These are phyloP conservation scores for Agrochola lota DNA, from an alignment of 2,888 invertebrate genomes.

Conservation along the genomic window DNA sequence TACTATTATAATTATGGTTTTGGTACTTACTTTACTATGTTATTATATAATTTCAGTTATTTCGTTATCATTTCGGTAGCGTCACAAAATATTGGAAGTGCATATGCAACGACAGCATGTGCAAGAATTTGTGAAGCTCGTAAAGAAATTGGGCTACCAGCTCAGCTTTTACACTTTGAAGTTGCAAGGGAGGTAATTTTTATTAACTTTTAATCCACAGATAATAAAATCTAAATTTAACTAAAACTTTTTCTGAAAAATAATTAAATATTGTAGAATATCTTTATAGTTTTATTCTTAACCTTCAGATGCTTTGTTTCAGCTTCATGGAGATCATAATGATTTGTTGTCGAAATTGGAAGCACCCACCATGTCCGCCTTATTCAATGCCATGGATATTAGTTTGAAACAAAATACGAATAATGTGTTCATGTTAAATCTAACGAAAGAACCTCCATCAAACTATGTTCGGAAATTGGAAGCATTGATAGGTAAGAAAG, in stretches of 20 bases:
- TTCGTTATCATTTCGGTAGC: background rate
- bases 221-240: background rate
- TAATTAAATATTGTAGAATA: background rate
- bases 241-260: background rate
- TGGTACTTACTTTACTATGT: background rate
- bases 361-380: background rate
- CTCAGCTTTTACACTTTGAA: background rate
- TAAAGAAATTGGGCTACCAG: background rate
- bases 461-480: background rate
- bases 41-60: background rate
- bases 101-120: background rate
- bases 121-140: background rate
- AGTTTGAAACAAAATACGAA: background rate
- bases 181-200: background rate
- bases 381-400: background rate
- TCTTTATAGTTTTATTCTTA: background rate
- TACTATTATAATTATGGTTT: background rate
- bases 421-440: slow-evolving; percentile 1
- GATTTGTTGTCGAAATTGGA: background rate
- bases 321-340: background rate
- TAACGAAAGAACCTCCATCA: background rate
- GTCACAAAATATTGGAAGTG: background rate
- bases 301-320: background rate
- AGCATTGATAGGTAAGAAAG: background rate
- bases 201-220: background rate